Percentiles rank a stretch among this genome's conserved stretches.
phyloP scores from a whole-genome alignment of 2,113 vertebrate species.

The Lucifuga dentata region DNA sequence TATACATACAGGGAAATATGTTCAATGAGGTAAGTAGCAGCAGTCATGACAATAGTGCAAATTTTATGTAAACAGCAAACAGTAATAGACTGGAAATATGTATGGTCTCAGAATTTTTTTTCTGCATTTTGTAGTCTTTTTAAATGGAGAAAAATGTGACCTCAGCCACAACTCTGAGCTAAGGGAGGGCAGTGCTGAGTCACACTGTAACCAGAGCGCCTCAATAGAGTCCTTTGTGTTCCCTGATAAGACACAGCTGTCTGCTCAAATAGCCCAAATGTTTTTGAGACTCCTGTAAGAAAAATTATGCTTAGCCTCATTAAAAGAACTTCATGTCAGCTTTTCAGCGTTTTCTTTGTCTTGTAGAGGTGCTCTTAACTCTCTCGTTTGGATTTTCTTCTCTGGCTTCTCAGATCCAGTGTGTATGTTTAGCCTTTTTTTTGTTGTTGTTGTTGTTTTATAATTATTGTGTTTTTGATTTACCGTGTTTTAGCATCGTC shows the following conservation, averaged over 20 bases:
- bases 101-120: too few species aligned
- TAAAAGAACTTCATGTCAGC: slow-evolving; percentile 20
- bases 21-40: too few species aligned
- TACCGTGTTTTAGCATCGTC: slow-evolving; percentile 4
- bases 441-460: too few species aligned
- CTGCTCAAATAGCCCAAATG: slow-evolving; percentile 56
- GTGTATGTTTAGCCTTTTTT: background rate
- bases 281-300: slow-evolving; percentile 34
- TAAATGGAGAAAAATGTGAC: slow-evolving; percentile 30
- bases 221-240: slow-evolving; percentile 70
- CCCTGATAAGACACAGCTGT: slow-evolving; percentile 70
- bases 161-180: slow-evolving; percentile 23
- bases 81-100: too few species aligned
- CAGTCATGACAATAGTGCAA: too few species aligned
- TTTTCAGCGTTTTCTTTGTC: background rate
- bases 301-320: slow-evolving; percentile 20
- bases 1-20: too few species aligned
- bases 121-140: slow-evolving; percentile 17
- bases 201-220: slow-evolving; percentile 61
- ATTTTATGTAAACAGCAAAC: too few species aligned
- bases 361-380: background rate
- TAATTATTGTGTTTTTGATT: background rate
- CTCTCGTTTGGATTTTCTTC: too few species aligned
- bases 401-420: slow-evolving; percentile 10
- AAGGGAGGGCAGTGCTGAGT: slow-evolving; percentile 70